Conservation (phyloP, 2,113 vertebrate species). For the Pygoscelis adeliae region DNA sequence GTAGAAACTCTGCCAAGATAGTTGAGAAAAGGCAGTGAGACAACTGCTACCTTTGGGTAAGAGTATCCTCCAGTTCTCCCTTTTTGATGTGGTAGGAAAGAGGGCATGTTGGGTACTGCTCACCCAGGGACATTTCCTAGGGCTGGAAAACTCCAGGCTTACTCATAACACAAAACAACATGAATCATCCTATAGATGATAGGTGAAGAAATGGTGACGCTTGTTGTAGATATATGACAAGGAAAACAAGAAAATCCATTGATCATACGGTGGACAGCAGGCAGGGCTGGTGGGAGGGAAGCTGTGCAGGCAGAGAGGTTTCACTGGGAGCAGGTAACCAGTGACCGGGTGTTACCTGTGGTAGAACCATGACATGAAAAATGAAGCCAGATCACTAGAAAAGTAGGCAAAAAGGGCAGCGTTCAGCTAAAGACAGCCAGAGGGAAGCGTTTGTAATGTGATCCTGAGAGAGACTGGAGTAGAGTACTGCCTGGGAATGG, state of each 20-base stretch:
- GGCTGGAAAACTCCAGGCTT: not conserved
- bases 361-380: not conserved
- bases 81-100: not conserved
- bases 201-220: not conserved
- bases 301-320: not conserved
- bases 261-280: not conserved
- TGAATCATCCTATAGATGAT: not conserved
- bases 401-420: not conserved
- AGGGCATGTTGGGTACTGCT: rapidly evolving
- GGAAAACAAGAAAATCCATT: not conserved
- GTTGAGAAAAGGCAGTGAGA: not conserved
- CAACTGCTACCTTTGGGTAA: not conserved
- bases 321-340: not conserved
- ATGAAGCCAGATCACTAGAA: not conserved
- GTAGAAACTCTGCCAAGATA: not conserved
- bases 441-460: not conserved
- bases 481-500: not conserved
- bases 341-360: not conserved
- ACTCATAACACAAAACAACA: not conserved
- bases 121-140: not conserved
- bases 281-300: not conserved
- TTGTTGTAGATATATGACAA: not conserved
- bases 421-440: not conserved
- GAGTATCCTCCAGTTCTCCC: not conserved
- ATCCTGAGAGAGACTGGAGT: not conserved